These are phyloP conservation scores for Drosophila paranaensis DNA, from an alignment of 2,888 invertebrate species.

Conservation along the genomic window DNA sequence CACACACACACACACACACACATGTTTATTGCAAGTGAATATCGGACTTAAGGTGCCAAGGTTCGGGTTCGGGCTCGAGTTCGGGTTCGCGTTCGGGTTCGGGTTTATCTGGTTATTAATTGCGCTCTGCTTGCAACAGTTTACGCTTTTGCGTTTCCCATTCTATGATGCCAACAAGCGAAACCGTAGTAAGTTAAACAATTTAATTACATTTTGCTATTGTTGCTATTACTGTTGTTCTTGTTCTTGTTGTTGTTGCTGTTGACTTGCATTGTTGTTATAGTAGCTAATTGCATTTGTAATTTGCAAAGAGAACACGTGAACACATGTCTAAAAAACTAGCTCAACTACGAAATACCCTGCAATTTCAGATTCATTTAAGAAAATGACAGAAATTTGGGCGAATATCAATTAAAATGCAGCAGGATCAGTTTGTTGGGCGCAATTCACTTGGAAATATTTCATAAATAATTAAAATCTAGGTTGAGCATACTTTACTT, in stretches of 20 bases:
- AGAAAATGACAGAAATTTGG: neutral
- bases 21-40: slow-evolving; percentile 44
- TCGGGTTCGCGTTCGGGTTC: slow-evolving; percentile 30
- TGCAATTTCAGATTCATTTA: neutral
- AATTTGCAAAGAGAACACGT: slow-evolving; percentile 30
- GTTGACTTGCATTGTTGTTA: slow-evolving; percentile 16
- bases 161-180: slow-evolving; percentile 52
- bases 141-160: slow-evolving; percentile 46
- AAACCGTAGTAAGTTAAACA: slow-evolving; percentile 79
- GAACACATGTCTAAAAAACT: neutral
- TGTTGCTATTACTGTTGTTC: slow-evolving; percentile 6
- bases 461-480: neutral
- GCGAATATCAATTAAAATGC: neutral
- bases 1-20: neutral
- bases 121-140: slow-evolving; percentile 50
- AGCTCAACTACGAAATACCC: neutral
- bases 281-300: slow-evolving; percentile 65
- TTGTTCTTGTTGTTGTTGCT: slow-evolving; percentile 6
- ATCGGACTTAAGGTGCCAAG: slow-evolving; percentile 31
- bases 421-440: neutral
- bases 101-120: slow-evolving; percentile 43
- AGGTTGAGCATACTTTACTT: neutral
- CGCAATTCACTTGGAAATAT: neutral
- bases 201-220: slow-evolving; percentile 70
- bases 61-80: slow-evolving; percentile 25